These are phyloP conservation scores for silkworm (Bombyx mori) DNA, from an alignment of 1,140 invertebrate genomes.

Conservation along the genomic window DNA sequence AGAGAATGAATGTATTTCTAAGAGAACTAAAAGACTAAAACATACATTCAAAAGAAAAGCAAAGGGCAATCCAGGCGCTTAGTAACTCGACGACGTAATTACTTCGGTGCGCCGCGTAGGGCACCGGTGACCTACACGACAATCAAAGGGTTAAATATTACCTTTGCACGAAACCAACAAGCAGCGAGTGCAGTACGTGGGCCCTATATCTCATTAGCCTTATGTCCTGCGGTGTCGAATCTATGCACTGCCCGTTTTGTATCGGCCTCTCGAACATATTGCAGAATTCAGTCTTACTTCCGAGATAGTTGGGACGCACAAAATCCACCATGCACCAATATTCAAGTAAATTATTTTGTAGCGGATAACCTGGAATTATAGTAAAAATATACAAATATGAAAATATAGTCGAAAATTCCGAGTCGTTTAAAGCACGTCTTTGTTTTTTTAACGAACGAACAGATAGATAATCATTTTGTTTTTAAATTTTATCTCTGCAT, in stretches of 20 bases:
- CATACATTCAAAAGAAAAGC: too few relatives aligned
- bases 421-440: too few relatives aligned
- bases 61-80: too few relatives aligned
- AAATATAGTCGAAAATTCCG: too few relatives aligned
- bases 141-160: constrained; percentile 28
- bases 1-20: too few relatives aligned
- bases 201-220: constrained; percentile 91
- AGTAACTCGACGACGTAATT: too few relatives aligned
- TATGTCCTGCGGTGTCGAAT: constrained; percentile 92
- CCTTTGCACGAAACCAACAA: constrained; percentile 94
- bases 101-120: too few relatives aligned
- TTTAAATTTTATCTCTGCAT: too few relatives aligned
- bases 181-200: constrained; percentile 89
- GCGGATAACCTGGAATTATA: constrained; percentile 80
- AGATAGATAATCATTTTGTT: too few relatives aligned
- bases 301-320: constrained; percentile 93
- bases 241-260: constrained; percentile 94
- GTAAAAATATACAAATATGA: background rate
- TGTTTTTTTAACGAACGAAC: too few relatives aligned
- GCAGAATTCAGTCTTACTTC: constrained; percentile 93
- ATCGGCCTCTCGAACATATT: constrained; percentile 97
- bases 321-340: constrained; percentile 99
- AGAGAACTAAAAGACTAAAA: too few relatives aligned
- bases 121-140: too few relatives aligned
- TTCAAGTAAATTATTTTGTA: constrained; percentile 97